Percentiles rank a stretch among this genome's conserved stretches.
Evolutionary conservation across 2,797 vertebrate genomes (phyloP).

Genomic region (Gallirallus australis): DNA sequence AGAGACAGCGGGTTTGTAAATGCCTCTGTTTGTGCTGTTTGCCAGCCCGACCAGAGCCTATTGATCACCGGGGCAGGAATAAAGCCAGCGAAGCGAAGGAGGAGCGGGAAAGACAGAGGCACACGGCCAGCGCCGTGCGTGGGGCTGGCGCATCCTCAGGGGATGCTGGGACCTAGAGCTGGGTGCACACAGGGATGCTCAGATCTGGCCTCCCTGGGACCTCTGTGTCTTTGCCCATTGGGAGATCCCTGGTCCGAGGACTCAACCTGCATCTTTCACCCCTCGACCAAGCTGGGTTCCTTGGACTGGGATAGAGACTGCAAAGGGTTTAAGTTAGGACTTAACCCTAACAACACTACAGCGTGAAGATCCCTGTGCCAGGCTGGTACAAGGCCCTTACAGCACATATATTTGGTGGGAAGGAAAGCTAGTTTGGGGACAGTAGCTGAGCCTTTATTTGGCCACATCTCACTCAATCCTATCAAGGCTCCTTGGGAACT

Average conservation of each 20-base stretch:
- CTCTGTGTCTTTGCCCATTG: not conserved
- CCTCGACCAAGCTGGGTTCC: not conserved
- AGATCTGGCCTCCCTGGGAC: not conserved
- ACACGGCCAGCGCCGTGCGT: fast-evolving
- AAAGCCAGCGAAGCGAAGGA: not conserved
- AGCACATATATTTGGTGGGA: not conserved
- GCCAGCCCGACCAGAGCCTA: conserved; percentile 11
- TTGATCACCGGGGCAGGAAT: not conserved
- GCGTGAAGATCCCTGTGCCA: not conserved
- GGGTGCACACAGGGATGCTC: not conserved
- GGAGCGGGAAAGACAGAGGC: not conserved
- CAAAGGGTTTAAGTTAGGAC: not conserved
- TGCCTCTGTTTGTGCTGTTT: conserved; percentile 46
- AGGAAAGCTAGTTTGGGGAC: not conserved
- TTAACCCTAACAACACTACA: fast-evolving
- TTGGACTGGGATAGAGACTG: not conserved
- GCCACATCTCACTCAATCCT: not conserved
- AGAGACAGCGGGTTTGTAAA: conserved; percentile 46
- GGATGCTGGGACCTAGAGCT: not conserved
- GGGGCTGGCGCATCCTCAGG: not conserved
- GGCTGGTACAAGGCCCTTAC: fast-evolving
- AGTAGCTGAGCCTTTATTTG: not conserved
- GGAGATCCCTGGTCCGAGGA: not conserved
- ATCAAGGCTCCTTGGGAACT: not conserved
- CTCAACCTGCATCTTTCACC: not conserved